A percentile compares a stretch with the other conserved stretches of the same genome.
Conservation (phyloP, 2,888 invertebrate species). For the Ptilodon capucinus region DNA sequence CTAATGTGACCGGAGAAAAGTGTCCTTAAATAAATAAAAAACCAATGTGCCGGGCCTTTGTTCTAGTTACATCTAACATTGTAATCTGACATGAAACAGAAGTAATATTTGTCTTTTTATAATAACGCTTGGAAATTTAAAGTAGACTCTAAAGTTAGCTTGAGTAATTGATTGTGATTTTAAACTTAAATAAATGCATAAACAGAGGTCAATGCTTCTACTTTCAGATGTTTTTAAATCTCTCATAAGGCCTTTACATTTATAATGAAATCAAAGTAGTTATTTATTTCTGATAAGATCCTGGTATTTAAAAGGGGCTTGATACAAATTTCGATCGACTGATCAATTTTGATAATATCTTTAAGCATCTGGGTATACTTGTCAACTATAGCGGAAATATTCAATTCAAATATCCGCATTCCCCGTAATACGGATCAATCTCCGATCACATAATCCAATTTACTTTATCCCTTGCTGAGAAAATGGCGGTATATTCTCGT, state of each 20-base stretch:
- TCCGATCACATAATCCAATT: slow-evolving; percentile 66
- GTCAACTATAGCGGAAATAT: slow-evolving; percentile 31
- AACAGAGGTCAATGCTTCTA: too few species aligned
- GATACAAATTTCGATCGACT: neutral
- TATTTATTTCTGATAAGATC: too few species aligned
- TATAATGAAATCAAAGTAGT: too few species aligned
- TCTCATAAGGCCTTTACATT: too few species aligned
- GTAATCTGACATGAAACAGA: neutral
- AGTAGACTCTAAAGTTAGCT: too few species aligned
- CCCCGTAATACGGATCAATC: slow-evolving; percentile 56
- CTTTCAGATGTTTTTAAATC: too few species aligned
- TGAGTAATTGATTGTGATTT: neutral
- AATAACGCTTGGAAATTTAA: neutral
- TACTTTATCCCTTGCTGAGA: slow-evolving; percentile 61
- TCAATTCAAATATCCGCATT: slow-evolving; percentile 42
- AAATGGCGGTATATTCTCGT: slow-evolving; percentile 60
- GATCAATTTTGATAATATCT: slow-evolving; percentile 13
- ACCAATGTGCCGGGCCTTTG: slow-evolving; percentile 18
- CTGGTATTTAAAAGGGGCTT: too few species aligned
- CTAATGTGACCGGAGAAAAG: slow-evolving; percentile 35
- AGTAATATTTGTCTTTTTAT: neutral
- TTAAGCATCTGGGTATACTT: neutral
- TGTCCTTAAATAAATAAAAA: slow-evolving; percentile 37
- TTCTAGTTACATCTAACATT: slow-evolving; percentile 2
- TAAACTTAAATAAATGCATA: too few species aligned